Evolutionary conservation across 2,113 vertebrate species (phyloP).

Genomic region (Sebastes fasciatus): DNA sequence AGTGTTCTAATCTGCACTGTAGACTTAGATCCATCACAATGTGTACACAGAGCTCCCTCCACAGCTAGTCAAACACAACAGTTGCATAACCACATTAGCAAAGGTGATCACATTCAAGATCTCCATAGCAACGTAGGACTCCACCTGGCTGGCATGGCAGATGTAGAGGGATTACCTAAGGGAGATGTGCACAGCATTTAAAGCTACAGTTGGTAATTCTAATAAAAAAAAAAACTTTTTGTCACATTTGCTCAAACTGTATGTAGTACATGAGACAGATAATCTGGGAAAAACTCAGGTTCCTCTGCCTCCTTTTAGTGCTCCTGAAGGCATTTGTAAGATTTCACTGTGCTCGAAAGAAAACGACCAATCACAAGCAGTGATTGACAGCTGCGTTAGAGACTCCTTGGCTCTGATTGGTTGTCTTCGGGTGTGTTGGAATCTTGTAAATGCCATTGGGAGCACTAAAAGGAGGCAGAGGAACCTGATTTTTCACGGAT

Average conservation of each 20-base stretch:
- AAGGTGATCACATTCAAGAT: slow-evolving; percentile 43
- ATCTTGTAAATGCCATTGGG: not conserved
- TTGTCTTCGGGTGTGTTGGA: too few relatives aligned
- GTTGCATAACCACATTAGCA: slow-evolving; percentile 70
- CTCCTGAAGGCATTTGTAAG: not conserved
- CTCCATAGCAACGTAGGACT: slow-evolving; percentile 22
- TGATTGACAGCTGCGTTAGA: too few relatives aligned
- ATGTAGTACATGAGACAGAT: not conserved
- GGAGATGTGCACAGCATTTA: not conserved
- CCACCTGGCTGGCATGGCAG: slow-evolving; percentile 38
- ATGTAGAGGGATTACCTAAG: not conserved
- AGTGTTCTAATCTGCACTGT: slow-evolving; percentile 1
- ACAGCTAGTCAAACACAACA: slow-evolving; percentile 58
- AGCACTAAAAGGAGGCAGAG: not conserved
- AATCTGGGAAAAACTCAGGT: not conserved
- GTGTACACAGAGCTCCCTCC: slow-evolving; percentile 52
- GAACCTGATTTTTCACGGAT: not conserved
- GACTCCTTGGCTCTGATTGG: too few relatives aligned
- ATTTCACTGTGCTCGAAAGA: not conserved
- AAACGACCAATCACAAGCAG: not conserved
- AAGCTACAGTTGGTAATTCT: not conserved
- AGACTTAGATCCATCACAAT: slow-evolving; percentile 36
- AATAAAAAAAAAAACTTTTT: not conserved
- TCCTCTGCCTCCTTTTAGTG: not conserved
- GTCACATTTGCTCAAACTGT: not conserved